phyloP scores from a whole-genome alignment of 1,140 invertebrate species.

The Drosophila kohkoa region DNA sequence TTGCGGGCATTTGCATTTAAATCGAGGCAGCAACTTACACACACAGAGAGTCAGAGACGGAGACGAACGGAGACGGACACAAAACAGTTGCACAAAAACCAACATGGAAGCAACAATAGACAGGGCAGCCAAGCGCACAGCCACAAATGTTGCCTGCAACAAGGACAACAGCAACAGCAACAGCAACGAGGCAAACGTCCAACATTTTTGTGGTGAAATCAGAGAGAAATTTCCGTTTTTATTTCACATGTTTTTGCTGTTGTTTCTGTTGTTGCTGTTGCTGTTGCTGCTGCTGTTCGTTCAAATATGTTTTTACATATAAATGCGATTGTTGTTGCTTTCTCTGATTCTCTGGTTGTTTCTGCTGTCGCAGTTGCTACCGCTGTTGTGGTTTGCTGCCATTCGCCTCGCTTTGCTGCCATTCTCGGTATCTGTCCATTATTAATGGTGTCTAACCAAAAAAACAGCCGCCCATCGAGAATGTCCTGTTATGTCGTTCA shows the following conservation, averaged over 20 bases:
- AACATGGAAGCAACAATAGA: conserved; percentile 74
- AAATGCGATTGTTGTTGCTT: conserved; percentile 36
- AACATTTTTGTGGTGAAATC: conserved; percentile 79
- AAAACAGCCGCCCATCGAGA: conserved; percentile 46
- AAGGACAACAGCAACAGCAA: conserved; percentile 50
- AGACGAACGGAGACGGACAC: conserved; percentile 22
- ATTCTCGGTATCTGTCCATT: conserved; percentile 65
- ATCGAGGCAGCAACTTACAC: conserved; percentile 65
- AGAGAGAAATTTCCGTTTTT: conserved; percentile 81
- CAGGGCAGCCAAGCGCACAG: conserved; percentile 64
- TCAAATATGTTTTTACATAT: conserved; percentile 75
- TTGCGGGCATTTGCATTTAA: conserved; percentile 75
- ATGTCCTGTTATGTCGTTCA: conserved; percentile 57
- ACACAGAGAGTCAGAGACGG: conserved; percentile 15
- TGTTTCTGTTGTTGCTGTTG: too few relatives aligned
- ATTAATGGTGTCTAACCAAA: conserved; percentile 77
- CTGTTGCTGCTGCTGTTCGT: conserved; percentile 48
- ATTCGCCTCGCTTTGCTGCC: conserved; percentile 24
- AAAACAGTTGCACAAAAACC: conserved; percentile 52
- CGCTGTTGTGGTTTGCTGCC: conserved; percentile 50
- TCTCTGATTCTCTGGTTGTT: conserved; percentile 11
- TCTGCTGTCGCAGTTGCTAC: conserved; percentile 55
- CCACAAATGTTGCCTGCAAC: conserved; percentile 72
- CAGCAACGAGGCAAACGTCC: conserved; percentile 33
- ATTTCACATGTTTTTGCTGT: conserved; percentile 58